Evolutionary conservation across 2,797 vertebrate genomes (phyloP), one percentile per base, ranked within the genome.

Genomic region (Sternarchorhynchus goeldii): DNA sequence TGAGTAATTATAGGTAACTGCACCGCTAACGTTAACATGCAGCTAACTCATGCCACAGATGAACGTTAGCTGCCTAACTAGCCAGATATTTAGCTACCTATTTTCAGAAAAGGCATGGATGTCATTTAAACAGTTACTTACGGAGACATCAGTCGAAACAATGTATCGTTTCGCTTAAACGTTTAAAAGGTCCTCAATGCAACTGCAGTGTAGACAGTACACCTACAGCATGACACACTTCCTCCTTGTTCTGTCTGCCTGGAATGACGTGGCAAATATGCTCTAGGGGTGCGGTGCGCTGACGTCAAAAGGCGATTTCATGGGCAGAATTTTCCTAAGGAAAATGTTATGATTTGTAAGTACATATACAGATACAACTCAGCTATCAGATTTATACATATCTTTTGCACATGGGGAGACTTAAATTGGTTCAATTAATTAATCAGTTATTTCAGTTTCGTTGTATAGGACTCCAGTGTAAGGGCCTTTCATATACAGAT

Each of bases 251-350:
- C 58, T 59, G 36, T 36, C 7, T 65, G 66, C 71, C 17, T 66
- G 69, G 32, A 66, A 34, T 83, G 82, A 83, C 82, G 82, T 83
- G 82, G 82, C 82, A 62, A 12, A 68, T 16, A 8, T n/a, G 39
- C 59, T 76, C 57, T 50, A 57, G 25, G 39, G 82, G 74, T 63
- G 81, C 53, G 82, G 75, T 14, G 7, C 25, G 14, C 34, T 77
- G 81, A 83, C 77, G 74, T 65, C 20, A 20, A 10, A 31, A 17
- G 55, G 8, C 64, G 18, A 59, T 4, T 20, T 21, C 3, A 60
- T 29, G 7, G 17, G 4, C 56, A 55, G 12, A 36, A 36, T 4
- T 36, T 36, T 36, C 34, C 34, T 36, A 45, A 45, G 45, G 45
- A 12, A 50, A 14, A 50, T 50, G 45, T 12, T 12, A 50, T 10